Evolutionary conservation across 2,797 vertebrate genomes (phyloP).

Genomic region (Rhadinocentrus ornatus): DNA sequence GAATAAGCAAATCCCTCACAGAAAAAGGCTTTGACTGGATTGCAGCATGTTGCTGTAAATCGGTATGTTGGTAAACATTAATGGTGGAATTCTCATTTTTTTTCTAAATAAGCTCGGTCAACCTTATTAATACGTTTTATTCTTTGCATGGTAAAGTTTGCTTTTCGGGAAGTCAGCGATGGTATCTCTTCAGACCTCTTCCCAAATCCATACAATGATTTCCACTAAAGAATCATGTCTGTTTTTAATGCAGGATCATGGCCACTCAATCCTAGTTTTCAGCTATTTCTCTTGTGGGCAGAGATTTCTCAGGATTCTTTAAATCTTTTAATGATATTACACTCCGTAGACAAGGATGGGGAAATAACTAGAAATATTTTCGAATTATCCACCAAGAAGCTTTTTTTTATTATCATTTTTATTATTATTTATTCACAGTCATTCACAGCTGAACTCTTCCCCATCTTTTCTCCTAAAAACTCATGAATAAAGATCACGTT

Average conservation of each 20-base stretch:
- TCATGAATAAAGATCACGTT: neutral
- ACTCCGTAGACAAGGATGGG: neutral
- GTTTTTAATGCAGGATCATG: neutral
- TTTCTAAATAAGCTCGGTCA: neutral
- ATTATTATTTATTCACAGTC: neutral
- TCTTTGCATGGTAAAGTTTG: neutral
- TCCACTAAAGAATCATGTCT: neutral
- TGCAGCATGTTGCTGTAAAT: neutral
- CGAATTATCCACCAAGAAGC: neutral
- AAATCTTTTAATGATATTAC: neutral
- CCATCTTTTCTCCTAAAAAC: neutral
- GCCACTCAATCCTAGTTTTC: neutral
- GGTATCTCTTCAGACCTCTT: neutral
- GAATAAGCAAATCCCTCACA: neutral
- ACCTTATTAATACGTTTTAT: neutral
- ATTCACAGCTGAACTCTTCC: neutral
- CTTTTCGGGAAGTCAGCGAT: neutral
- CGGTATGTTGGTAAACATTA: neutral
- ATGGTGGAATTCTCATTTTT: neutral
- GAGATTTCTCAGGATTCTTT: neutral
- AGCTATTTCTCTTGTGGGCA: neutral
- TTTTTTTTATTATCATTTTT: too few species aligned
- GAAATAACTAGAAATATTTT: neutral
- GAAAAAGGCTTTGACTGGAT: too few species aligned
- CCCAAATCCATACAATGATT: neutral